Conservation (phyloP, 2,797 vertebrate species). For the Siniperca undulata region DNA sequence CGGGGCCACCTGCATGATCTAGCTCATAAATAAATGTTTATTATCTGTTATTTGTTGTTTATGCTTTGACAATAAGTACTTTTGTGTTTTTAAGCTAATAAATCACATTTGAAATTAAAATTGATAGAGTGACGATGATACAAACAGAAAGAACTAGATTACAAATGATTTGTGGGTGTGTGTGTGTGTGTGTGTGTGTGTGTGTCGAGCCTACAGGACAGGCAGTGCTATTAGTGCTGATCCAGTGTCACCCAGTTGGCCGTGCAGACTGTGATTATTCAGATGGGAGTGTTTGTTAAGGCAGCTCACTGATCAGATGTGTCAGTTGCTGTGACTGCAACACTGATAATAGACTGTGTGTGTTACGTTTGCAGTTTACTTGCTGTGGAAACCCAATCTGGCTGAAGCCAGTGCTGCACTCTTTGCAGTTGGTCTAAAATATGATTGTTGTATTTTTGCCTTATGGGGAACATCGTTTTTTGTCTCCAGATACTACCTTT, state of each 20-base stretch:
- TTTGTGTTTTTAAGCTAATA: constrained; percentile 3
- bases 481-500: background rate
- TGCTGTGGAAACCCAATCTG: background rate
- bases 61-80: background rate
- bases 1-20: background rate
- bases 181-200: constrained; percentile 16
- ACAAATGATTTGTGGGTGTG: background rate
- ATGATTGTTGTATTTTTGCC: background rate
- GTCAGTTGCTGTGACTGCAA: constrained; percentile 48
- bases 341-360: constrained; percentile 29
- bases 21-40: background rate
- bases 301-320: constrained; percentile 56
- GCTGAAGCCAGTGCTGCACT: background rate
- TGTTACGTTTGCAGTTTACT: background rate
- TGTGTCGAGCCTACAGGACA: constrained; percentile 41
- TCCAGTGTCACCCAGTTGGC: constrained; percentile 50
- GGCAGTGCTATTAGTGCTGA: constrained; percentile 54
- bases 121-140: constrained; percentile 8
- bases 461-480: background rate
- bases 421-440: background rate
- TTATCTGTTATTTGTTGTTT: background rate
- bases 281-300: constrained; percentile 55
- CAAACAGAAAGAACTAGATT: background rate
- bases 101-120: constrained; percentile 27
- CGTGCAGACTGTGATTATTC: constrained; percentile 59